These are phyloP conservation scores for Noctilio leporinus DNA, from an alignment of 2,113 vertebrate genomes.

Conservation along the genomic window DNA sequence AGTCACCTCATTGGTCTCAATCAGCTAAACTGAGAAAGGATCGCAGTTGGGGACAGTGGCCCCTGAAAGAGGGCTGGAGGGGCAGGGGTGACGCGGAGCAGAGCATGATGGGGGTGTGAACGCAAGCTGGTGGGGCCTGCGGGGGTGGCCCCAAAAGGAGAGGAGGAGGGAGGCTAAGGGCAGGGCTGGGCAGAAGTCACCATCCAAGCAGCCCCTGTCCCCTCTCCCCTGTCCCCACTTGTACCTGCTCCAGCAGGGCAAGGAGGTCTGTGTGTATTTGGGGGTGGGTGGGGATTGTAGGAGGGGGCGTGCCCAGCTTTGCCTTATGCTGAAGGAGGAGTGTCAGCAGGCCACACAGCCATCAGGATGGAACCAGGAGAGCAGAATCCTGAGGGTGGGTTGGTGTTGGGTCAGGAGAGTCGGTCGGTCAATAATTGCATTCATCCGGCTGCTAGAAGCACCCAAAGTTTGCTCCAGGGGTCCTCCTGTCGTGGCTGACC, in stretches of 20 bases:
- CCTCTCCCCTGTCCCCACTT: neutral
- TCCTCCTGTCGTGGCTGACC: fast-evolving
- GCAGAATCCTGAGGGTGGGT: too few species aligned
- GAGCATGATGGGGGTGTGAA: too few species aligned
- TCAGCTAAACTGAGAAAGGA: neutral
- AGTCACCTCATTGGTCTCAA: neutral
- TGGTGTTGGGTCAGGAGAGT: neutral
- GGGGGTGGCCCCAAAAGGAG: neutral
- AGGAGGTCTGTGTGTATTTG: neutral
- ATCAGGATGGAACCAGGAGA: neutral
- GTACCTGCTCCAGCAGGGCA: neutral
- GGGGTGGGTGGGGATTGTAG: fast-evolving
- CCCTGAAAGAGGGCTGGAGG: neutral
- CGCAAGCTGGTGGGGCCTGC: neutral
- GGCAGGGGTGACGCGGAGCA: neutral
- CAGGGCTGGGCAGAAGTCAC: neutral
- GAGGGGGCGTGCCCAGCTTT: neutral
- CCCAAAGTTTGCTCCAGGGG: neutral
- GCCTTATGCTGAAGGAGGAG: neutral
- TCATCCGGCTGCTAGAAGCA: neutral
- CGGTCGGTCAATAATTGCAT: fast-evolving
- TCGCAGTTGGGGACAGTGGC: neutral
- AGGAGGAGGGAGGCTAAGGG: neutral
- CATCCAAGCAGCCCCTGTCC: fast-evolving
- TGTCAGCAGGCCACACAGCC: fast-evolving